Evolutionary conservation across 2,888 invertebrate species (phyloP), one percentile per base, ranked within the genome.

Genomic region (Caenorhabditis sulstoni): DNA sequence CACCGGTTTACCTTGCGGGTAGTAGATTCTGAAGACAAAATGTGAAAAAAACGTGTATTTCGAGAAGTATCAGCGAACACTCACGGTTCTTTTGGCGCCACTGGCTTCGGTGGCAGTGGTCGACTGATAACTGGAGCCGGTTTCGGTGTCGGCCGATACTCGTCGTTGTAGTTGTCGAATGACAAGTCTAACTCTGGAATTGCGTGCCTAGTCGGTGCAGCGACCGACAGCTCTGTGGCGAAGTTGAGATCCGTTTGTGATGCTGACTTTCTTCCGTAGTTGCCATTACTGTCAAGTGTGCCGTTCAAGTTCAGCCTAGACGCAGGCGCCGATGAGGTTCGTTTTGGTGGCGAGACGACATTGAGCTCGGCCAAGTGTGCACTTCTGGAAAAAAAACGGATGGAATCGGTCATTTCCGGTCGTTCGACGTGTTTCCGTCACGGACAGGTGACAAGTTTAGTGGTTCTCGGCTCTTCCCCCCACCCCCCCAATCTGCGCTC

Each of bases 1-100:
- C 18, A 88, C 82, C 39, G 89, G 89, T 67, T 84, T 84, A 37
- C 89, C 89, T 55, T 84, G 83, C 18, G 89, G 89, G 79, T 83
- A 90, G 78, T 89, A 86, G 76, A 89, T 86, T 65, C 79, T 84
- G 50, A 66, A 64, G 29, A 50, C 47, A 41, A 57, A 64, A 57
- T 16, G 29, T 53, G 35, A 47, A 16, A 37, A 29, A 61, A 70
- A 29, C 29, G 29, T 29, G 29, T 29, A 29, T 29, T 29, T 29
- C 7, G 29, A 29, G 7, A 3, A 5, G 29, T 29, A 29, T 29
- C 29, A 29, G 12, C 3, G n/a, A 50, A 53, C 14, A 73, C 67
- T 68, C 49, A 80, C 67, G 77, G 76, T 68, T 81, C 81, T 53
- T 77, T 80, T 22, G 80, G 80, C 50, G 80, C 80, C 8, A 71